These are phyloP conservation scores for Drosophila pegasa DNA, from an alignment of 2,888 invertebrate species.

Conservation along the genomic window DNA sequence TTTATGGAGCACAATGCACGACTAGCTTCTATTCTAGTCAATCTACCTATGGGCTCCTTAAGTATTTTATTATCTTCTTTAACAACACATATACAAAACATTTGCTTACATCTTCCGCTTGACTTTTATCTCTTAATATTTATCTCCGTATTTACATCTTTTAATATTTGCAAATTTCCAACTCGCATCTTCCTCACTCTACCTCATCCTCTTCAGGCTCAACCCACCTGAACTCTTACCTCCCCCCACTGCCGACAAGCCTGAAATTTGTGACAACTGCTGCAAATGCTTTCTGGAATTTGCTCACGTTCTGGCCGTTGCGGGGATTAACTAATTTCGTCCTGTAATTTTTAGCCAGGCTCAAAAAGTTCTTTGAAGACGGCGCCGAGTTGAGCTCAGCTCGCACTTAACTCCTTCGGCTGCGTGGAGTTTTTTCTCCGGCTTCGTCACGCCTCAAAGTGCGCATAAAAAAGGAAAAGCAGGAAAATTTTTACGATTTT, in stretches of 20 bases:
- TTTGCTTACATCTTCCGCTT: background rate
- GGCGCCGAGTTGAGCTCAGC: slow-evolving; percentile 33
- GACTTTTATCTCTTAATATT: background rate
- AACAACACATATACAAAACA: too few species aligned
- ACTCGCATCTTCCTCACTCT: background rate
- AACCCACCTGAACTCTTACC: slow-evolving; percentile 8
- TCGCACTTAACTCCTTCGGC: slow-evolving; percentile 59
- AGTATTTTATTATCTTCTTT: too few species aligned
- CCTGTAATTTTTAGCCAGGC: slow-evolving; percentile 40
- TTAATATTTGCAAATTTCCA: background rate
- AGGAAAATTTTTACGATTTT: slow-evolving; percentile 69
- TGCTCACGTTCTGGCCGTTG: slow-evolving; percentile 55
- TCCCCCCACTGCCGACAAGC: background rate
- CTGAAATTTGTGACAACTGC: slow-evolving; percentile 12
- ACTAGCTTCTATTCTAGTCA: too few species aligned
- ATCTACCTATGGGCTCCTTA: too few species aligned
- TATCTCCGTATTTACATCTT: too few species aligned
- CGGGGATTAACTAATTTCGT: slow-evolving; percentile 65
- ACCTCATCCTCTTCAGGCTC: background rate
- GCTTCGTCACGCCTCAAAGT: slow-evolving; percentile 70
- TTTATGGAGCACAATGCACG: too few species aligned
- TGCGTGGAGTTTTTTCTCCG: slow-evolving; percentile 19
- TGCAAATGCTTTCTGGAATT: slow-evolving; percentile 28
- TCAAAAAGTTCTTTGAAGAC: slow-evolving; percentile 24
- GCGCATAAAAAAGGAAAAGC: slow-evolving; percentile 44